Conservation (phyloP, 2,888 invertebrate species). For the Hofmannophila pseudospretella region DNA sequence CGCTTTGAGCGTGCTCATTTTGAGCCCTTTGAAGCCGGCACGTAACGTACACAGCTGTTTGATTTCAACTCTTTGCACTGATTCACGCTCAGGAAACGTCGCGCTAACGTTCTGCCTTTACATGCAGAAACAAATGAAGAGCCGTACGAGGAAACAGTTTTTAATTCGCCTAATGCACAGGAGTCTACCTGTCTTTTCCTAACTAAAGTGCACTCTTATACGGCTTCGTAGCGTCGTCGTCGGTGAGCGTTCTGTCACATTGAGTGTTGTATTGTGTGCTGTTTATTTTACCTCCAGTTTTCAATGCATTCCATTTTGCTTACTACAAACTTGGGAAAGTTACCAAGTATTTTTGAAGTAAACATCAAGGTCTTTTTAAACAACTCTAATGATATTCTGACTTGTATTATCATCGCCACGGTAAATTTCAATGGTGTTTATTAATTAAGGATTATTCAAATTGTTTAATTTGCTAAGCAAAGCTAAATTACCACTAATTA, state of each 20-base stretch:
- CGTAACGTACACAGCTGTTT: conserved; percentile 56
- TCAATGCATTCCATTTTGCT: conserved; percentile 38
- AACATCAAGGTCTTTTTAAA: background rate
- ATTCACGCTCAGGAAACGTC: conserved; percentile 38
- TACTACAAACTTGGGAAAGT: conserved; percentile 23
- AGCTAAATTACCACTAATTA: conserved; percentile 35
- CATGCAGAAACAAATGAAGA: conserved; percentile 61
- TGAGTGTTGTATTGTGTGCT: conserved; percentile 60
- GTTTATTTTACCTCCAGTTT: conserved; percentile 58
- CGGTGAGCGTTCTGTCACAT: conserved; percentile 51
- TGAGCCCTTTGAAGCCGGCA: conserved; percentile 55
- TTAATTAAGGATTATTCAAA: conserved; percentile 5
- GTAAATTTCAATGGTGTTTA: conserved; percentile 7
- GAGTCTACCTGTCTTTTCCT: conserved; percentile 55
- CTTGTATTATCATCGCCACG: background rate
- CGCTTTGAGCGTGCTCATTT: conserved; percentile 66
- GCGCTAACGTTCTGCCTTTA: conserved; percentile 43
- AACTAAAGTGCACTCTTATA: conserved; percentile 62
- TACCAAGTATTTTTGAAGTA: conserved; percentile 7
- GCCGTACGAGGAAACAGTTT: conserved; percentile 54
- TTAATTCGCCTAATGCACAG: conserved; percentile 76
- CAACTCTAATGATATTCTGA: background rate
- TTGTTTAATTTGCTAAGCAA: conserved; percentile 14
- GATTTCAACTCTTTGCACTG: conserved; percentile 60
- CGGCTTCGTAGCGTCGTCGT: conserved; percentile 40